Evolutionary conservation across 2,888 invertebrate species (phyloP), one percentile per base, ranked within the genome.

Genomic region (Dorcus hopei): DNA sequence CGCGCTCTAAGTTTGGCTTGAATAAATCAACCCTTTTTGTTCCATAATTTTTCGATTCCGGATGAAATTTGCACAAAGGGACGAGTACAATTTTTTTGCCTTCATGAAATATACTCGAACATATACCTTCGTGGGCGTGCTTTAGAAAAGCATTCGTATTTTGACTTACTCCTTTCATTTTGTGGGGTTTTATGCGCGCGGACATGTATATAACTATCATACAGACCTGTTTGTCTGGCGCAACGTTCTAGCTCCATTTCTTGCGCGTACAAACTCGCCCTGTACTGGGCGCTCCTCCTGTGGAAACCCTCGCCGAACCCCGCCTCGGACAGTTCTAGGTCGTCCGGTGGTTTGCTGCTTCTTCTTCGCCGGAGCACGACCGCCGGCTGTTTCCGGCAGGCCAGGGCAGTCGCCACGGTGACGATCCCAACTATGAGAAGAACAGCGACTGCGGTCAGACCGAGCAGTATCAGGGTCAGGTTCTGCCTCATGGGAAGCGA

Each of bases 221-320:
- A 59, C 59, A n/a, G 38, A 55, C 59, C 59, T 59, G 59, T 59
- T 54, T 58, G 58, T 39, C 58, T 54, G 39, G 49, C 49, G 54
- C 52, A 45, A 47, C 51, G 47, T 47, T 56, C 59, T 39, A 66
- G 71, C 58, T 78, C 78, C 58, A 75, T 71, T 51, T 78, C 78
- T 59, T 70, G 71, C 26, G 68, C 74, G 55, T 78, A 79, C 70
- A 78, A 72, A 62, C 78, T 78, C 9, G 77, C 76, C 58, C 79
- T 70, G 62, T 77, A 78, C 61, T 78, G 74, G 19, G 77, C 74
- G 60, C 77, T 77, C 53, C 79, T 68, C 54, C 79, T 64, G 39
- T 78, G 78, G 61, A 79, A 79, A 9, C 75, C 77, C 52, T 78
- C 77, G 19, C 77, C 77, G 62, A 79, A 79, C 14, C 79, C 79